A percentile compares a stretch with the other conserved stretches of the same genome.
phyloP scores from a whole-genome alignment of 1,140 invertebrate genomes.

The Leptopilina clavipes region DNA sequence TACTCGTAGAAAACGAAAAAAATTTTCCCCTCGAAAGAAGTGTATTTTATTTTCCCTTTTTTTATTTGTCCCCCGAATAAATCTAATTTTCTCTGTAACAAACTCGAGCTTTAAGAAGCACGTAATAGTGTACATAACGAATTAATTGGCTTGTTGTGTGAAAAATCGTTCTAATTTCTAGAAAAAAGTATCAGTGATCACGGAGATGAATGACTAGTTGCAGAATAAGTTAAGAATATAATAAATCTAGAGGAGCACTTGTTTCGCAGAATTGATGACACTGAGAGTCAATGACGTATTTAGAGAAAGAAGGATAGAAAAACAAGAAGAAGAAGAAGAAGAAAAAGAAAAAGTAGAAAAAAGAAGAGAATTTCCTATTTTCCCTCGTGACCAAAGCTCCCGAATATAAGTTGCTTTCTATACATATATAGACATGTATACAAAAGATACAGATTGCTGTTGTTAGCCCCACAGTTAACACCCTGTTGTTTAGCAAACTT shows the following conservation, averaged over 20 bases:
- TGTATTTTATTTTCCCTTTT: neutral
- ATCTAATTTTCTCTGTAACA: neutral
- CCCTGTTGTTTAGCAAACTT: constrained; percentile 69
- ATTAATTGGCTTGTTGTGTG: neutral
- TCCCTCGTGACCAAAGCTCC: constrained; percentile 36
- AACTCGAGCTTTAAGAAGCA: neutral
- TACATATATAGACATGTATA: neutral
- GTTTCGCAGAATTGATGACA: constrained; percentile 40
- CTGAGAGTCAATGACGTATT: constrained; percentile 34
- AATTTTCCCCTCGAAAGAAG: neutral
- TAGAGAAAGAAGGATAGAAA: constrained; percentile 35
- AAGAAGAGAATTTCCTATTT: constrained; percentile 39
- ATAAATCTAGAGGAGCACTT: constrained; percentile 62
- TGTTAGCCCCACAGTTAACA: constrained; percentile 71
- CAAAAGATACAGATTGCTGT: constrained; percentile 69
- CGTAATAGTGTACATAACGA: neutral
- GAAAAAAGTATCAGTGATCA: constrained; percentile 53
- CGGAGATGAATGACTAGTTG: constrained; percentile 58
- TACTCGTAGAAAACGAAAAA: neutral
- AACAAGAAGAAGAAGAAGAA: constrained; percentile 35
- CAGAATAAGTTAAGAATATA: constrained; percentile 60
- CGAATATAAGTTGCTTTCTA: neutral
- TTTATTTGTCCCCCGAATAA: neutral
- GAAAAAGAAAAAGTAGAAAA: constrained; percentile 37
- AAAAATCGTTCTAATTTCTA: constrained; percentile 48